Percentiles rank a stretch among this genome's conserved stretches.
Conservation (phyloP, 2,797 vertebrate species). For the Scyliorhinus canicula region DNA sequence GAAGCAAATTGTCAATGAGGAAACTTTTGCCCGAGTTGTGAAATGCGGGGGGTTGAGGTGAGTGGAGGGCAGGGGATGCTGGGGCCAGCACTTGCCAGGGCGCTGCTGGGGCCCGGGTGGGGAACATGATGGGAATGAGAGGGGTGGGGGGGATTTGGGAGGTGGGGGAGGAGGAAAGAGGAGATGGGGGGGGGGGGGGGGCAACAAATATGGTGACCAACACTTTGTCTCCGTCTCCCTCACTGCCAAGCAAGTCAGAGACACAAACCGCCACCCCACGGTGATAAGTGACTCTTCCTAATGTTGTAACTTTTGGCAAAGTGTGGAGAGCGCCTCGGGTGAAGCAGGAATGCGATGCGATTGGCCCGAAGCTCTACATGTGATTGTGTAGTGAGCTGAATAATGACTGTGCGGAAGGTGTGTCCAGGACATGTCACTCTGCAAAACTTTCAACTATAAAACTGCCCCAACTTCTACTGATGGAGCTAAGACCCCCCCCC, state of each 20-base stretch:
- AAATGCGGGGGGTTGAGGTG: conserved; percentile 63
- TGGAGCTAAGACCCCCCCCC: no score
- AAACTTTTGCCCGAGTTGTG: conserved; percentile 84
- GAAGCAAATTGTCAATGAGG: conserved; percentile 81
- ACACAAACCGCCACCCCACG: background rate
- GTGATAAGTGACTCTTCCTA: conserved; percentile 12
- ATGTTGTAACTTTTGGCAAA: conserved; percentile 20
- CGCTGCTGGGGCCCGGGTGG: conserved; percentile 44
- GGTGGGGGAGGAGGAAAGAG: no score
- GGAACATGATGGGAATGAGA: conserved; percentile 48
- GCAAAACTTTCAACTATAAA: background rate
- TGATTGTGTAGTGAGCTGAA: conserved; percentile 68
- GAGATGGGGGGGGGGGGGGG: no score
- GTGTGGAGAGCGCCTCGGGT: conserved; percentile 49
- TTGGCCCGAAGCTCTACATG: conserved; percentile 60
- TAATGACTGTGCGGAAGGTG: conserved; percentile 75
- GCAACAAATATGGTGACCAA: background rate
- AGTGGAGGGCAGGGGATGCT: conserved; percentile 56
- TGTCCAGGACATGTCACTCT: conserved; percentile 69
- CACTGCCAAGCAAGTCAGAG: background rate
- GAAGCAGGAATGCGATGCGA: conserved; percentile 50
- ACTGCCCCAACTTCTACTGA: background rate
- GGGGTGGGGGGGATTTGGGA: no score
- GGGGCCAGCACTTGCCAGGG: conserved; percentile 66
- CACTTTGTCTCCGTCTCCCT: conserved; percentile 17